Evolutionary conservation across 2,888 invertebrate genomes (phyloP), one percentile per base, ranked within the genome.

Genomic region (Parapristionchus giblindavisi): DNA sequence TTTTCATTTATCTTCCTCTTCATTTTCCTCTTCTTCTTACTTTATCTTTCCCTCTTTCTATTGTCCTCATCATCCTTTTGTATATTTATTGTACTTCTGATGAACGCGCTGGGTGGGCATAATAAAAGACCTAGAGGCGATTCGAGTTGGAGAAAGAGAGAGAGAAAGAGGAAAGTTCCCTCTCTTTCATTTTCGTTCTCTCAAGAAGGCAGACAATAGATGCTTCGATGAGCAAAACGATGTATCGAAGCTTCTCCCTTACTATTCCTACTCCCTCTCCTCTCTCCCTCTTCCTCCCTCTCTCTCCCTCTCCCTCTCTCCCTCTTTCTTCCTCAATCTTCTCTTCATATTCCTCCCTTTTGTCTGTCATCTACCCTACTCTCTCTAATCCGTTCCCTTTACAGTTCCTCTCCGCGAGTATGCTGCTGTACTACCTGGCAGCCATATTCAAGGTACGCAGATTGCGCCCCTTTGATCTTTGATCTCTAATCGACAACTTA

Each of bases 381-480:
- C 63, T 17, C 63, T 17, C 38, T 14, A 11, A 29, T 24, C 32
- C 27, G 11, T 17, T 63, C 63, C 38, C 40, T 38, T 81, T 83
- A 66, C 81, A 87, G 87, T 82, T 87, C 75, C 82, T 87, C 75
- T 84, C 87, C 65, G 84, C 87, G 77, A 86, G 87, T 78, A 88
- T 88, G 88, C 84, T 88, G 76, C 83, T 87, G 76, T 87, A 87
- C 81, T 88, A 88, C 75, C 80, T 88, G 79, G 88, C 88, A 75
- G 88, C 88, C 70, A 88, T 88, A 79, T 88, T 88, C 86, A 88
- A 88, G 71, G 75, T 75, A 48, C 51, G 32, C 32, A 40, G 1
- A 27, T 6, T 38, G 6, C n/a, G 1, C 63, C 40, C 11, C 17
- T 27, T 36, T 24, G 24, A 36, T 63, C 40, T n/a, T 48, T 29